Percentiles rank a stretch among this genome's conserved stretches.
These are phyloP conservation scores for Cynopterus brachyotis DNA, from an alignment of 2,113 vertebrate species.

Conservation along the genomic window DNA sequence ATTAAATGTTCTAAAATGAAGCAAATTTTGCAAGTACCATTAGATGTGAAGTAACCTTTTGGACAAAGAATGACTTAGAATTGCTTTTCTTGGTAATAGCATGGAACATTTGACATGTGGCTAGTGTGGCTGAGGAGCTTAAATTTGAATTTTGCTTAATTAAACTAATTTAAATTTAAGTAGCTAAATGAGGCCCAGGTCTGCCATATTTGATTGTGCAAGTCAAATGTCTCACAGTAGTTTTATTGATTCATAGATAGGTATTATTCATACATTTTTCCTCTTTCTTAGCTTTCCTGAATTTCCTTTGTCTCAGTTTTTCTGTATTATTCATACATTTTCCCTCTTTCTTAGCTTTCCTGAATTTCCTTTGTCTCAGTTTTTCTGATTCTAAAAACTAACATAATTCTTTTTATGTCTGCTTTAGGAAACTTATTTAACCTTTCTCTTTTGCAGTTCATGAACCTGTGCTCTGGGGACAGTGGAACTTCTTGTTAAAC, in stretches of 20 bases:
- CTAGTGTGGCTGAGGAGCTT: neutral
- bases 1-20: neutral
- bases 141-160: neutral
- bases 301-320: neutral
- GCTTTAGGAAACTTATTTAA: neutral
- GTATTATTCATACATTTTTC: neutral
- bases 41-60: neutral
- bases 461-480: neutral
- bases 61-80: neutral
- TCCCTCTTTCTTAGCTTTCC: neutral
- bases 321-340: too few species aligned
- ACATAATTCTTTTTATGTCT: neutral
- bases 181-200: accelerated
- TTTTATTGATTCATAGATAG: neutral
- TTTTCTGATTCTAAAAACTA: neutral
- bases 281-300: neutral
- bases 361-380: neutral
- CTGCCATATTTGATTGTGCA: neutral
- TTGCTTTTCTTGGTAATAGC: neutral
- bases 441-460: neutral
- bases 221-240: neutral
- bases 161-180: neutral
- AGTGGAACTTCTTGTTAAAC: neutral
- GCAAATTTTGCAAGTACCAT: neutral
- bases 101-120: neutral